Percentiles rank a stretch among this genome's conserved stretches.
These are phyloP conservation scores for Anableps anableps DNA, from an alignment of 2,797 vertebrate species.

Conservation along the genomic window DNA sequence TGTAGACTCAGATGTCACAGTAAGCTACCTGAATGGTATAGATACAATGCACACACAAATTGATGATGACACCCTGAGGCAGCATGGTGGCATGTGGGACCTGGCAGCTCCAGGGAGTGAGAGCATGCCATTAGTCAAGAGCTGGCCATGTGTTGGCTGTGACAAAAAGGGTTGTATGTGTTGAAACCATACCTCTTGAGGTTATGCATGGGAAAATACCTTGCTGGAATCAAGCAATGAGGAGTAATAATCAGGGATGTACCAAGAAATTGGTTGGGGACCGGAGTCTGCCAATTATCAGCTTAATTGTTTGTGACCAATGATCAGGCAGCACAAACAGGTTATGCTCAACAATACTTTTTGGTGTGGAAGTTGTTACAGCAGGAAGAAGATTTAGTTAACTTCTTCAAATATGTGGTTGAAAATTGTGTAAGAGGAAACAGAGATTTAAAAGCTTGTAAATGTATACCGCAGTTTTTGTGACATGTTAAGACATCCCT, in stretches of 20 bases:
- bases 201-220: constrained; percentile 32
- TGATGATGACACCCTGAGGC: constrained; percentile 64
- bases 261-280: background rate
- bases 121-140: constrained; percentile 69
- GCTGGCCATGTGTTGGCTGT: constrained; percentile 56
- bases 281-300: background rate
- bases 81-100: constrained; percentile 37
- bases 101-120: constrained; percentile 57
- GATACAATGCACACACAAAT: constrained; percentile 56
- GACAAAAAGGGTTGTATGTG: constrained; percentile 39
- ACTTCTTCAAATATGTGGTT: background rate
- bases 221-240: constrained; percentile 16
- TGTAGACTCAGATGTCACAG: constrained; percentile 76
- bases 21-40: constrained; percentile 71
- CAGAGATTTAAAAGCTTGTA: background rate
- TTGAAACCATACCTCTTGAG: constrained; percentile 41
- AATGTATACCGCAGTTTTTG: background rate
- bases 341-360: background rate
- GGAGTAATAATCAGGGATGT: background rate
- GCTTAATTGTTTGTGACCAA: background rate
- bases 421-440: background rate
- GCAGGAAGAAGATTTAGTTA: background rate
- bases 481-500: background rate
- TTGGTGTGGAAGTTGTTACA: background rate
- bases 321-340: background rate